phyloP scores from a whole-genome alignment of 2,888 invertebrate genomes.

The Leptinotarsa rubiginosa region DNA sequence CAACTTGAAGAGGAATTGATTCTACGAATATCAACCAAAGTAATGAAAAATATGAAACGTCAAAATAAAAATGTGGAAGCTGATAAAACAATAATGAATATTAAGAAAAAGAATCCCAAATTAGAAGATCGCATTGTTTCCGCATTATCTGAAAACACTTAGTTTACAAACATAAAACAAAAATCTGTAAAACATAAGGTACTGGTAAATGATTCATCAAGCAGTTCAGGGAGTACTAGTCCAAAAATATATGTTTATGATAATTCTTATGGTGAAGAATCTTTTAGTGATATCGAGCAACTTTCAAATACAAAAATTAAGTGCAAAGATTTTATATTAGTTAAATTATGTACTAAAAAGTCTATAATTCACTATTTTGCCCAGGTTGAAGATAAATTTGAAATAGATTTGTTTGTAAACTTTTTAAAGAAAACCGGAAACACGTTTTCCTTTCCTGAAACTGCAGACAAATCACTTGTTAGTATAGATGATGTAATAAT shows the following conservation, averaged over 20 bases:
- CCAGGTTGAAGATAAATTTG: slow-evolving; percentile 10
- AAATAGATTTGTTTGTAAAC: not conserved
- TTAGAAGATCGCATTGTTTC: not conserved
- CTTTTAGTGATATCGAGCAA: not conserved
- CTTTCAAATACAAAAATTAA: slow-evolving; percentile 2
- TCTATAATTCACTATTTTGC: not conserved
- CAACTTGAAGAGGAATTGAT: not conserved
- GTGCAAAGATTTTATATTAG: slow-evolving; percentile 7
- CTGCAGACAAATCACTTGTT: slow-evolving; percentile 5
- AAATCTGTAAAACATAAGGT: slow-evolving; percentile 7
- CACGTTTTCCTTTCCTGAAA: not conserved
- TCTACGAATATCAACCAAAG: not conserved
- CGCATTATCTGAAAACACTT: too few relatives aligned
- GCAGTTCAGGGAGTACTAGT: not conserved
- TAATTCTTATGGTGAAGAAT: slow-evolving; percentile 1
- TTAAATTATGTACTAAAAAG: not conserved
- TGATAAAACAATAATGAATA: not conserved
- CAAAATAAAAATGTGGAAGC: not conserved
- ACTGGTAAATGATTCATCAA: slow-evolving; percentile 1
- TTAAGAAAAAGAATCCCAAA: not conserved
- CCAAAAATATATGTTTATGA: not conserved
- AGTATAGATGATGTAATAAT: not conserved
- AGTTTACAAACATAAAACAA: not conserved
- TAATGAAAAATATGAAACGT: slow-evolving; percentile 1
- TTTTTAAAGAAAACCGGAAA: slow-evolving; percentile 1